Evolutionary conservation across 2,888 invertebrate genomes (phyloP), one percentile per base, ranked within the genome.

Genomic region (Carterocephalus palaemon): DNA sequence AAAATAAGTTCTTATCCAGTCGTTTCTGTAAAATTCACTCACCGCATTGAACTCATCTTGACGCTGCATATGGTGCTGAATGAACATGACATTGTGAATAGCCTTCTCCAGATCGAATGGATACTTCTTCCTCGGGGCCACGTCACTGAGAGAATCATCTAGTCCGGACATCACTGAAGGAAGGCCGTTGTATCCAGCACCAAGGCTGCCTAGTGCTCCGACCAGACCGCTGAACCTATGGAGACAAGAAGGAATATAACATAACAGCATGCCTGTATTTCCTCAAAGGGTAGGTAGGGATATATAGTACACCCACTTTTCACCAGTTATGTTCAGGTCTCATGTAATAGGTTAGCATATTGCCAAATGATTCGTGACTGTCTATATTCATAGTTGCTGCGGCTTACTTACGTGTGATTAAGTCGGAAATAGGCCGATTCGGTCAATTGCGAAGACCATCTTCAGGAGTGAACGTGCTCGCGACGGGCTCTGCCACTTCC

Each of bases 1-100:
- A n/a, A n/a, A n/a, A n/a, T n/a, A n/a, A n/a, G n/a, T n/a, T n/a
- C n/a, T n/a, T n/a, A n/a, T n/a, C n/a, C n/a, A n/a, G n/a, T n/a
- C n/a, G n/a, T n/a, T 19, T 32, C 13, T 15, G 12, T 29, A 13
- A 29, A 7, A 34, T 4, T 28, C 16, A 75, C 91, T 89, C 83
- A 97, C 97, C 83, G 96, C 95, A 88, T 96, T 95, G 75, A 95
- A 97, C 72, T 96, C 96, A 70, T 97, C 96, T 75, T 96, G 95
- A n/a, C 96, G 90, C 68, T 95, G 94, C 84, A 96, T 95, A 67
- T 97, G 97, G 70, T 96, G 95, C 63, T 97, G 96, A 57, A 97
- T 97, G 70, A 97, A 97, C 93, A 95, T 95, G 38, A 97, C 95
- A 74, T 97, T 97, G 70, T 96, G 95, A 55, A 97, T 94, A 32